Evolutionary conservation across 2,888 invertebrate species (phyloP).

Genomic region (Orthonychiurus folsomi): DNA sequence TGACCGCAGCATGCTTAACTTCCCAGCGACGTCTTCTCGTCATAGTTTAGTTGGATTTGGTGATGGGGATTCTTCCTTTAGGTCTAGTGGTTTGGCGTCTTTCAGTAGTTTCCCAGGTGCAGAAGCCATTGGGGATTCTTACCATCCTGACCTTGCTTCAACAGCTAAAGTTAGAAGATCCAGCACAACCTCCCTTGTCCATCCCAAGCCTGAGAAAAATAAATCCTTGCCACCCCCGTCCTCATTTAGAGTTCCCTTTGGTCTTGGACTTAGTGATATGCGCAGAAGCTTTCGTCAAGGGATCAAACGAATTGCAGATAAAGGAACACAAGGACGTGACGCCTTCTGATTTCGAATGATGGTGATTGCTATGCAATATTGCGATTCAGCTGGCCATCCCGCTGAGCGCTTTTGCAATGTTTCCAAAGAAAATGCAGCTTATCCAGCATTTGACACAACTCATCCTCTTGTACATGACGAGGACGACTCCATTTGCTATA

Average conservation of each 20-base stretch:
- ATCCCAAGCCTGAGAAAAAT: neutral
- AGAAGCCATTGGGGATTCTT: neutral
- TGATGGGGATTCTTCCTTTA: neutral
- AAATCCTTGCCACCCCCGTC: no score
- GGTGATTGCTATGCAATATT: no score
- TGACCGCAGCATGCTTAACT: neutral
- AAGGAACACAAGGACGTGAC: neutral
- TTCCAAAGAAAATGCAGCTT: no score
- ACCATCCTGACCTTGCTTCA: neutral
- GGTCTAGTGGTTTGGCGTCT: neutral
- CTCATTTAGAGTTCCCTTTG: neutral
- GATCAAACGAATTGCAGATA: neutral
- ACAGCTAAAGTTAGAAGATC: neutral
- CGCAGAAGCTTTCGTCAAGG: constrained; percentile 5
- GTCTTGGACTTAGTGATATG: neutral
- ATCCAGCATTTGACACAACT: no score
- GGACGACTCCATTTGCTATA: no score
- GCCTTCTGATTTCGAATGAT: neutral
- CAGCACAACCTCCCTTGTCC: neutral
- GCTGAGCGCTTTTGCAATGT: no score
- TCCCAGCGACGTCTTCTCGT: neutral
- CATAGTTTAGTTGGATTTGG: neutral
- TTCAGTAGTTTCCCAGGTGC: neutral
- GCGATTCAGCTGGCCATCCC: no score
- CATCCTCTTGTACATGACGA: no score